A percentile compares a stretch with the other conserved stretches of the same genome.
phyloP scores from a whole-genome alignment of 2,888 invertebrate species.

The Meiosimyza platycephala region DNA sequence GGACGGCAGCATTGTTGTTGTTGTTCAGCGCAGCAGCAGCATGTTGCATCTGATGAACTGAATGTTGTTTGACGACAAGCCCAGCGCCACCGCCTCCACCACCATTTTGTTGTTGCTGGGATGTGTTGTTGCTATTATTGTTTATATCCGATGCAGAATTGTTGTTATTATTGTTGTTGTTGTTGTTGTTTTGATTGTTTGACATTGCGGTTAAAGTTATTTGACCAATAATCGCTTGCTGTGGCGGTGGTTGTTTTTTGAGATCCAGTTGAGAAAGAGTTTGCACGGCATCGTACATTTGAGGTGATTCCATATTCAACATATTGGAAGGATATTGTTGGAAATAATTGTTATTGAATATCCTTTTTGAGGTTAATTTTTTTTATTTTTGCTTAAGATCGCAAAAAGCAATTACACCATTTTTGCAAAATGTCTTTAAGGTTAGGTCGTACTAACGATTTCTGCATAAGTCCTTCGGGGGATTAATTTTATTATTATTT shows the following conservation, averaged over 20 bases:
- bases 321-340: constrained; percentile 51
- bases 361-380: not conserved
- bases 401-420: constrained; percentile 35
- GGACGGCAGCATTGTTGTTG: constrained; percentile 46
- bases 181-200: constrained; percentile 54
- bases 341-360: not conserved
- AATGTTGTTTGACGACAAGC: constrained; percentile 65
- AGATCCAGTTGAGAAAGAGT: constrained; percentile 67
- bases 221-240: constrained; percentile 65
- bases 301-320: constrained; percentile 68
- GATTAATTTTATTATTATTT: constrained; percentile 39
- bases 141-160: constrained; percentile 35
- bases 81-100: constrained; percentile 47
- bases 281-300: constrained; percentile 68
- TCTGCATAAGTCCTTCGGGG: too few species aligned
- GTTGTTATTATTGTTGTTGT: constrained; percentile 49
- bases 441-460: not conserved
- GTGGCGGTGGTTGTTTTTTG: constrained; percentile 65
- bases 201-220: constrained; percentile 65
- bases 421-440: constrained; percentile 28
- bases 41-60: constrained; percentile 66
- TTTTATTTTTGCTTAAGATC: not conserved
- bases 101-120: constrained; percentile 48
- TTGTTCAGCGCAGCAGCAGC: constrained; percentile 58
- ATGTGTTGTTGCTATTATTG: constrained; percentile 51